Base-by-base conservation (phyloP, 2,888 invertebrate species). In the Orthonychiurus folsomi region DNA sequence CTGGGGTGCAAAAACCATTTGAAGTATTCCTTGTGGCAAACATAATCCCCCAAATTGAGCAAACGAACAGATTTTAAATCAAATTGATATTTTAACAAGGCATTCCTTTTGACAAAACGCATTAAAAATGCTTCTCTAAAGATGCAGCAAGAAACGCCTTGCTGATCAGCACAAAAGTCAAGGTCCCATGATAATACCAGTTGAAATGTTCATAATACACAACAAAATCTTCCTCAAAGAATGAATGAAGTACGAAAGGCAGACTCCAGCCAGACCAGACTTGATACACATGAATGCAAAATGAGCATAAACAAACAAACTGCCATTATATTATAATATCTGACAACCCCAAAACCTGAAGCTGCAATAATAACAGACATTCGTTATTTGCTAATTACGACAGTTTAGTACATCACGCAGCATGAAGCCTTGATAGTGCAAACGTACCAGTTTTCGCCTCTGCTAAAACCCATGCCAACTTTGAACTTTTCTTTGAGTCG, bases 321-420 rank as follows among this genome's bases (percentile, higher is more conserved):
- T 37, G 37, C 37, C 37, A 37, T 37, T 37, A 37, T 37, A 37
- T 37, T 37, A 37, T 37, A 37, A 37, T 37, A 37, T 37, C 37
- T 37, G 37, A 37, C 37, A 37, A 37, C 5, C 37, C 15, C 37
- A 37, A 37, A 37, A 15, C 15, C n/a, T n/a, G n/a, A 37, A 37
- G 37, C 9, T 9, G 37, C 37, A 37, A 37, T 37, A 37, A 37
- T 37, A 5, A 5, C 37, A 37, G 37, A 37, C 9, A 37, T 37
- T 37, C 37, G 15, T 37, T 37, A 37, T 37, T 37, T 37, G 37
- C 15, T 37, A 37, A 37, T 37, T 37, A 37, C 37, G 37, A 37
- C 37, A 37, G 37, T 37, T 37, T 37, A 37, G 37, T 37, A 9
- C 37, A 37, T 37, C 5, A 15, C 37, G 15, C 37, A 37, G 15